These are phyloP conservation scores for Pseudoips prasinana DNA, from an alignment of 2,888 invertebrate genomes.

Conservation along the genomic window DNA sequence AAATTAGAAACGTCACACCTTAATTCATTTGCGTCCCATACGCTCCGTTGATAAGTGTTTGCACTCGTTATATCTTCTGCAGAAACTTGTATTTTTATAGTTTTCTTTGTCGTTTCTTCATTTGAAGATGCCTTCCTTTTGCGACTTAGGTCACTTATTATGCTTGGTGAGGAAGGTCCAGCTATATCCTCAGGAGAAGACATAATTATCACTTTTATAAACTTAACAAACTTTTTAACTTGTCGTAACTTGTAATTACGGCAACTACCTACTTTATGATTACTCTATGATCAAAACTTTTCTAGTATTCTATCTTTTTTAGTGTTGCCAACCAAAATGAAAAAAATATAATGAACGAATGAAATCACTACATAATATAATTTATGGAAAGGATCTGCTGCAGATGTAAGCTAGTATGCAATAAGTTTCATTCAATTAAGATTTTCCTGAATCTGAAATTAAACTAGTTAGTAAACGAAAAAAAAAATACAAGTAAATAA, in stretches of 20 bases:
- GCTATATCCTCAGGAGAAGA: slow-evolving; percentile 1
- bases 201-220: slow-evolving; percentile 1
- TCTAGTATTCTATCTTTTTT: slow-evolving; percentile 1
- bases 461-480: slow-evolving; percentile 9
- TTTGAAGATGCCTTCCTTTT: slow-evolving; percentile 1
- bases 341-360: slow-evolving; percentile 1
- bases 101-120: background rate
- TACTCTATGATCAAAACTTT: slow-evolving; percentile 1
- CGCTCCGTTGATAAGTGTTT: slow-evolving; percentile 1
- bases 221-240: slow-evolving; percentile 1
- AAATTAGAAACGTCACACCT: slow-evolving; percentile 1
- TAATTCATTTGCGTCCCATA: slow-evolving; percentile 1
- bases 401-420: slow-evolving; percentile 1
- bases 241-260: slow-evolving; percentile 1
- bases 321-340: slow-evolving; percentile 1
- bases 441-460: slow-evolving; percentile 1
- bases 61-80: slow-evolving; percentile 1
- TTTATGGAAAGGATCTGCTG: slow-evolving; percentile 1
- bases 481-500: slow-evolving; percentile 11
- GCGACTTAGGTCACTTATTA: slow-evolving; percentile 1
- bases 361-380: slow-evolving; percentile 1
- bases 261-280: slow-evolving; percentile 1
- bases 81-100: slow-evolving; percentile 1
- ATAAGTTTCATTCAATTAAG: slow-evolving; percentile 4
- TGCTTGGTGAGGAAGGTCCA: slow-evolving; percentile 1